phyloP scores from a whole-genome alignment of 2,888 invertebrate genomes.

The Conomelus anceps region DNA sequence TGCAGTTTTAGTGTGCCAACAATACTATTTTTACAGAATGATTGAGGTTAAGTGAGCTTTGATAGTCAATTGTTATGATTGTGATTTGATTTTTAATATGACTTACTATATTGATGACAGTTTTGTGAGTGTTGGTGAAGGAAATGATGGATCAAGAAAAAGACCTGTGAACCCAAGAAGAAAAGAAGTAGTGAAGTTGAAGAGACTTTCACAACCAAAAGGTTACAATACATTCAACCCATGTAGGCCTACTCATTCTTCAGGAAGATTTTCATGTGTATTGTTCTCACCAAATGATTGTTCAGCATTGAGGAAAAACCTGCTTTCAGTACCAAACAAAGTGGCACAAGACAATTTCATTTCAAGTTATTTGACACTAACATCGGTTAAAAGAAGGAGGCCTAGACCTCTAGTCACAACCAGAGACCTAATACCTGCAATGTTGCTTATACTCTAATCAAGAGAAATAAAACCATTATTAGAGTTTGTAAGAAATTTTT shows the following conservation, averaged over 20 bases:
- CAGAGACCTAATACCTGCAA: conserved; percentile 1
- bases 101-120: too few relatives aligned
- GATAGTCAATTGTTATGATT: too few relatives aligned
- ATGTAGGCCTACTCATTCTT: background rate
- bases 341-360: conserved; percentile 6
- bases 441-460: background rate
- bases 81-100: too few relatives aligned
- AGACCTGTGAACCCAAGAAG: background rate
- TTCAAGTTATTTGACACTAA: background rate
- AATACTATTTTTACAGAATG: too few relatives aligned
- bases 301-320: background rate
- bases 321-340: background rate
- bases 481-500: background rate
- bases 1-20: too few relatives aligned
- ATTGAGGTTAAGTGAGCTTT: too few relatives aligned
- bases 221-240: background rate
- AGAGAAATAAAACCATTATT: background rate
- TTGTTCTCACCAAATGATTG: background rate
- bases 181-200: background rate
- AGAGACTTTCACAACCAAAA: background rate
- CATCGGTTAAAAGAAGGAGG: background rate
- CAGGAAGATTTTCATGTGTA: background rate
- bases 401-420: background rate
- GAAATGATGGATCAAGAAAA: background rate
- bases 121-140: background rate